Conservation (phyloP, 1,140 invertebrate species). For the Dysdera silvatica region DNA sequence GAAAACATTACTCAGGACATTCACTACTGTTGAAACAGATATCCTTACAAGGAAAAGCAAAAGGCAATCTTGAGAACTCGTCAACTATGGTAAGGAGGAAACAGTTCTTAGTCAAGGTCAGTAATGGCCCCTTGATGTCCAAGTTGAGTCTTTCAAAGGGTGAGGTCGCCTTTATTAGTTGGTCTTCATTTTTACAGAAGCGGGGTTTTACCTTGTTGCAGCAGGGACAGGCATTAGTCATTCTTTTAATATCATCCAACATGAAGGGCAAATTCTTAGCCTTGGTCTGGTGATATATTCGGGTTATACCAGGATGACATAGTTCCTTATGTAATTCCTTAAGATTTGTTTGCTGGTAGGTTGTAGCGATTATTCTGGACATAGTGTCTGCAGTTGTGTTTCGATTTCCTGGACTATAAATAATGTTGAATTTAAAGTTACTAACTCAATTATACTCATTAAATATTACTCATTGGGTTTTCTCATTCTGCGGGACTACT, state of each 20-base stretch:
- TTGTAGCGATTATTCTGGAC: neutral
- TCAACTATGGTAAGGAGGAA: constrained; percentile 37
- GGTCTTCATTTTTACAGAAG: constrained; percentile 15
- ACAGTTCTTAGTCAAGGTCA: constrained; percentile 33
- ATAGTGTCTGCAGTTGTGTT: neutral
- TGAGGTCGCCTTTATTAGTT: constrained; percentile 34
- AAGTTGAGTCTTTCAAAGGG: constrained; percentile 36
- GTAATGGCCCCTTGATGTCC: constrained; percentile 38
- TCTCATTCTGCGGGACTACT: too few species aligned
- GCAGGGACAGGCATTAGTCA: neutral
- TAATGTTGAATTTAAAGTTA: neutral
- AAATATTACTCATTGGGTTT: too few species aligned
- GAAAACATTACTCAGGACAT: constrained; percentile 30
- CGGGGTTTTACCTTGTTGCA: constrained; percentile 32
- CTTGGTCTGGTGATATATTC: constrained; percentile 30
- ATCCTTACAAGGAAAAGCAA: constrained; percentile 34
- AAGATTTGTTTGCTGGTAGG: neutral
- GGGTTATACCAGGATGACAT: constrained; percentile 34
- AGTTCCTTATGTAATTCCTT: constrained; percentile 25
- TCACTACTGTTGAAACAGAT: constrained; percentile 33
- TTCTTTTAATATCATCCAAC: constrained; percentile 13
- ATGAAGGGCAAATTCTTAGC: constrained; percentile 32
- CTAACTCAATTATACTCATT: too few species aligned
- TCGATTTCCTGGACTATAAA: neutral
- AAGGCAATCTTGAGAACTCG: constrained; percentile 40